phyloP scores from a whole-genome alignment of 2,797 vertebrate species.

The Arctocebus calabarensis region DNA sequence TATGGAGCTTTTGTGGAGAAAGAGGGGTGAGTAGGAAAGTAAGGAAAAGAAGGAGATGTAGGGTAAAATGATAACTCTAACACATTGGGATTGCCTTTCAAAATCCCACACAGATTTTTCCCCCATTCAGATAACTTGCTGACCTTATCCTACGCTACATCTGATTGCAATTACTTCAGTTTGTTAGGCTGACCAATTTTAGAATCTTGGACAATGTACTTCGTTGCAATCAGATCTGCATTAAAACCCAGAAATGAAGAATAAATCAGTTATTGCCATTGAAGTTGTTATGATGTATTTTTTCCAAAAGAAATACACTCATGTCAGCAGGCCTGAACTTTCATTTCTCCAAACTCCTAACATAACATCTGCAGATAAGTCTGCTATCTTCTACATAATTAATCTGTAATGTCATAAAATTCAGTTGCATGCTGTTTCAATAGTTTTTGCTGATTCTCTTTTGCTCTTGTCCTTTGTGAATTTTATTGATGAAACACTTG shows the following conservation, averaged over 20 bases:
- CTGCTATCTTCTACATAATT: conserved; percentile 53
- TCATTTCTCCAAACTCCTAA: conserved; percentile 62
- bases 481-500: conserved; percentile 39
- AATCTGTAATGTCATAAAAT: conserved; percentile 45
- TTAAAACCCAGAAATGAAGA: conserved; percentile 76
- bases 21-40: background rate
- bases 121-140: conserved; percentile 60
- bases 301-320: conserved; percentile 73
- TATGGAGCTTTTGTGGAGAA: conserved; percentile 37
- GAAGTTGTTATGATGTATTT: conserved; percentile 56
- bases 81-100: conserved; percentile 53
- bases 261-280: conserved; percentile 69
- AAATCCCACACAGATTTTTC: conserved; percentile 58
- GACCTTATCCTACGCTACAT: conserved; percentile 61
- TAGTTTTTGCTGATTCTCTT: conserved; percentile 54
- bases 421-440: background rate
- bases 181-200: conserved; percentile 78
- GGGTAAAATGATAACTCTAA: background rate
- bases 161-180: conserved; percentile 79
- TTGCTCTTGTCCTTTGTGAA: conserved; percentile 2
- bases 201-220: conserved; percentile 72
- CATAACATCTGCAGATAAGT: conserved; percentile 66
- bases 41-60: background rate
- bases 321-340: conserved; percentile 72
- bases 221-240: conserved; percentile 77